phyloP scores from a whole-genome alignment of 2,888 invertebrate species.

The Lottia scabra region DNA sequence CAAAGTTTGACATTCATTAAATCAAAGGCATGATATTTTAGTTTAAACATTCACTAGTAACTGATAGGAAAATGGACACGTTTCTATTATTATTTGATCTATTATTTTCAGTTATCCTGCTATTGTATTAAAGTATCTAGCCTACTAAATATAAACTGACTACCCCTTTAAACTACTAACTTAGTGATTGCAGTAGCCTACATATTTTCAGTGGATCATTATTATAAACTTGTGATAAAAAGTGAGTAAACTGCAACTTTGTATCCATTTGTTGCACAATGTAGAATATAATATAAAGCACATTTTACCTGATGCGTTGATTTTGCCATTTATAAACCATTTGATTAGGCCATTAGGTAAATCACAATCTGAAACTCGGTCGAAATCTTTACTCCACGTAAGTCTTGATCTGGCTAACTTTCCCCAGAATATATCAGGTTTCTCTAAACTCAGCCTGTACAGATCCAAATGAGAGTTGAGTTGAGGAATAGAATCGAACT shows the following conservation, averaged over 20 bases:
- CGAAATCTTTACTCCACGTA: slow-evolving; percentile 65
- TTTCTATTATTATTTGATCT: too few relatives aligned
- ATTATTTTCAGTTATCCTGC: too few relatives aligned
- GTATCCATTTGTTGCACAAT: neutral
- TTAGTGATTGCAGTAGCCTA: too few relatives aligned
- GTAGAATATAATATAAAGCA: neutral
- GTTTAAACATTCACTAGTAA: too few relatives aligned
- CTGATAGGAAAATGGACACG: too few relatives aligned
- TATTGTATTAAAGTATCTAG: too few relatives aligned
- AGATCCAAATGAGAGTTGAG: slow-evolving; percentile 61
- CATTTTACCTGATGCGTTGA: slow-evolving; percentile 68
- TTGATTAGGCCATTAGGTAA: slow-evolving; percentile 57
- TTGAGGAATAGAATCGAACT: slow-evolving; percentile 50
- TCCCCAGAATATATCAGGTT: slow-evolving; percentile 68
- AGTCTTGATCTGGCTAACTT: slow-evolving; percentile 63
- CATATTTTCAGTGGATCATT: too few relatives aligned
- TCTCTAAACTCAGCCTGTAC: slow-evolving; percentile 60
- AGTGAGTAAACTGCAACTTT: neutral
- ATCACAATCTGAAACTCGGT: slow-evolving; percentile 61
- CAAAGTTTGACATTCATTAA: too few relatives aligned
- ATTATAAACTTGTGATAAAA: too few relatives aligned
- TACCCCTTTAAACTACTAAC: too few relatives aligned
- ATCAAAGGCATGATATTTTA: too few relatives aligned
- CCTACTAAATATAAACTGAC: too few relatives aligned
- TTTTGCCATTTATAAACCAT: slow-evolving; percentile 69